Percentiles rank a stretch among this genome's conserved stretches.
Conservation (phyloP, 2,888 invertebrate species). For the Drosophila subquinaria region DNA sequence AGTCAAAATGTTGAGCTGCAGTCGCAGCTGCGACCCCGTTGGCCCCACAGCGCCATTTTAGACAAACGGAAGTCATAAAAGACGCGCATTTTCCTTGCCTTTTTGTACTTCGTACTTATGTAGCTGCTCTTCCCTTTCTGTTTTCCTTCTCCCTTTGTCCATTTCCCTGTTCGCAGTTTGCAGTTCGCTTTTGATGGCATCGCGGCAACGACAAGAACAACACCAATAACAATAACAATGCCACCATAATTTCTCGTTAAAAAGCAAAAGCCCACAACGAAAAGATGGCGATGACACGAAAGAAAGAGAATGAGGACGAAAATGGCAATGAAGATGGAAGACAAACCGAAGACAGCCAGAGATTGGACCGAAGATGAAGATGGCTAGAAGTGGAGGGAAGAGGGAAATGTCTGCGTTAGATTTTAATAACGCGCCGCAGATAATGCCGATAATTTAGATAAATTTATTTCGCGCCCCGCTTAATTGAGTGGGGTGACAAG, state of each 20-base stretch:
- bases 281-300: constrained; percentile 57
- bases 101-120: constrained; percentile 5
- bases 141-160: neutral
- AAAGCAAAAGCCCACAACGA: constrained; percentile 62
- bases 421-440: constrained; percentile 68
- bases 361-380: neutral
- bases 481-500: constrained; percentile 63
- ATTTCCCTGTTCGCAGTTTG: neutral
- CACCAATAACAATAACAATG: constrained; percentile 65
- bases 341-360: neutral
- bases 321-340: neutral
- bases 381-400: neutral
- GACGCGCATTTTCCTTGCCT: constrained; percentile 63
- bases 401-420: constrained; percentile 50
- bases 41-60: constrained; percentile 70
- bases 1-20: constrained; percentile 73
- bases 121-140: constrained; percentile 7
- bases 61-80: constrained; percentile 78
- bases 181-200: constrained; percentile 50
- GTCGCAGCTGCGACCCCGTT: constrained; percentile 47
- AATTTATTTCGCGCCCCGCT: constrained; percentile 71
- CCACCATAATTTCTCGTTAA: constrained; percentile 76
- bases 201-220: constrained; percentile 50
- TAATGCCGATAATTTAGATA: constrained; percentile 79
- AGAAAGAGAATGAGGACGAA: constrained; percentile 25